These are phyloP conservation scores for Atherix ibis DNA, from an alignment of 2,888 invertebrate genomes.

Conservation along the genomic window DNA sequence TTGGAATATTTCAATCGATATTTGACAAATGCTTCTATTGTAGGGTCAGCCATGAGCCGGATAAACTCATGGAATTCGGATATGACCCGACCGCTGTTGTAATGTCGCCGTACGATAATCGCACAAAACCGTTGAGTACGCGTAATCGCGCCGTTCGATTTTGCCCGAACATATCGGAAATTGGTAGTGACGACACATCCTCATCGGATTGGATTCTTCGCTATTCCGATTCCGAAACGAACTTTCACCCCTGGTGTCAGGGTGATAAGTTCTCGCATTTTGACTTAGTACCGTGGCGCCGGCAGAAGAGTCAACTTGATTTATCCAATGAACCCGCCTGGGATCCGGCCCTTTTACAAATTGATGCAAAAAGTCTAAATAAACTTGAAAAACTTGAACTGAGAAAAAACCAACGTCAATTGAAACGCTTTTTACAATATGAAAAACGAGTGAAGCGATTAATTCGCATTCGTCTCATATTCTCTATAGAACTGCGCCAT, in stretches of 20 bases:
- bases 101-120: conserved; percentile 20
- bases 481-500: conserved; percentile 45
- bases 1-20: conserved; percentile 5
- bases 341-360: conserved; percentile 13
- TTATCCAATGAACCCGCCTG: conserved; percentile 20
- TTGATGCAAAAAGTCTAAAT: conserved; percentile 17
- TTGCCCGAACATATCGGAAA: conserved; percentile 3
- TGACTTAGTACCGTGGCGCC: conserved; percentile 30
- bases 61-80: conserved; percentile 9
- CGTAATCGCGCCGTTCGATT: conserved; percentile 19
- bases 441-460: conserved; percentile 46
- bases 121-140: conserved; percentile 21
- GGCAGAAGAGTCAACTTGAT: conserved; percentile 18
- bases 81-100: conserved; percentile 8
- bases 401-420: conserved; percentile 23
- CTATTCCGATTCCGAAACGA: conserved; percentile 22
- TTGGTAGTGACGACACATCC: not conserved
- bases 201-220: conserved; percentile 26
- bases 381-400: conserved; percentile 24
- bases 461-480: conserved; percentile 48
- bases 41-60: too few species aligned
- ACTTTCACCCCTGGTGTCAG: conserved; percentile 27
- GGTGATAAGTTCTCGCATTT: conserved; percentile 23
- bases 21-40: conserved; percentile 10
- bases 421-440: conserved; percentile 37